Evolutionary conservation across 2,888 invertebrate genomes (phyloP), one percentile per base, ranked within the genome.

Genomic region (Cordylochernes scorpioides): DNA sequence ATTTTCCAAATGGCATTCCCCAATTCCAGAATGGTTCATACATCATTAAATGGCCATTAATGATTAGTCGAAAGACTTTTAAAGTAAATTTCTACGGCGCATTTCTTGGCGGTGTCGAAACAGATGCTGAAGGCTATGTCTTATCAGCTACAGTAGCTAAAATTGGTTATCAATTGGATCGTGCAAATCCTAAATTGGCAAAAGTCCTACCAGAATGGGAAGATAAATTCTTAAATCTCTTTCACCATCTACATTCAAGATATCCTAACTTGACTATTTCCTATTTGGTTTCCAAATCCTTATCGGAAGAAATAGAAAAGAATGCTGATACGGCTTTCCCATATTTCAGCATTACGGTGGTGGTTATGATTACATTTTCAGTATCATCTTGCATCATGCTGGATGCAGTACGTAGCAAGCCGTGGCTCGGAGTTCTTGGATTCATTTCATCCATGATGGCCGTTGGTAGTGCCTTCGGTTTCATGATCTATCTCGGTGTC

Each of bases 31-130:
- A 62, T 1, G 68, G 69, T 1, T 64, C 68, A 32, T 51, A 74
- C 42, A 73, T 74, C 48, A 57, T 82, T 30, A 75, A 77, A 10
- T 82, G 78, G 54, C 82, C 82, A 3, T 61, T 78, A 42, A 77
- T 75, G 71, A 69, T 80, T 51, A 78, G 78, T 54, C 77, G 77
- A 1, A 69, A 70, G 15, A 77, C 77, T 7, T 78, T 73, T 69
- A 74, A 78, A 47, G 67, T 71, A 0, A 75, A 77, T 1, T 39
- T 75, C 13, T 72, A 80, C 50, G 78, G 78, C 0, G 73, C 82
- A 1, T 80, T 68, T 56, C 78, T 86, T 50, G 84, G 84, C 2
- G 82, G 80, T 0, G 70, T 77, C 1, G 64, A 66, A 43, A 62
- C 78, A 14, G 60, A 60, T 28, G 71, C 73, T 34, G 71, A 77